Percentiles rank a stretch among this genome's conserved stretches.
These are phyloP conservation scores for Gobio occitaniae DNA, from an alignment of 2,797 vertebrate genomes.

Conservation along the genomic window DNA sequence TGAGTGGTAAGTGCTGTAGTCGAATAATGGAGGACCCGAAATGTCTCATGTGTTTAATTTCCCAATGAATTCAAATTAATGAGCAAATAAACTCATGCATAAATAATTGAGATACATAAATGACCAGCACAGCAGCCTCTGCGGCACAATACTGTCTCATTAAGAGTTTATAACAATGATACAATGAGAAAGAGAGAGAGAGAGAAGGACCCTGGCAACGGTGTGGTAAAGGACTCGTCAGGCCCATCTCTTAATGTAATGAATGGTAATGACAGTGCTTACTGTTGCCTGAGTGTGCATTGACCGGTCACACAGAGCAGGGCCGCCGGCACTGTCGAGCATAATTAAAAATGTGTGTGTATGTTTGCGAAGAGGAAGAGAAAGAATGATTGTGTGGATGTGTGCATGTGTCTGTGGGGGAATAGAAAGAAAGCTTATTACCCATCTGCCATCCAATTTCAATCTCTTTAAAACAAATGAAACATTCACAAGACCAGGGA, in stretches of 20 bases:
- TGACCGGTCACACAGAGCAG: slow-evolving; percentile 46
- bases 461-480: slow-evolving; percentile 69
- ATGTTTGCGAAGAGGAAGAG: slow-evolving; percentile 31
- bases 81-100: slow-evolving; percentile 64
- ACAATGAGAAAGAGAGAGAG: slow-evolving; percentile 26
- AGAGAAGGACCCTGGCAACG: slow-evolving; percentile 49
- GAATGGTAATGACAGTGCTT: slow-evolving; percentile 66
- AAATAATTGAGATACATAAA: slow-evolving; percentile 67
- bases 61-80: slow-evolving; percentile 63
- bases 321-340: slow-evolving; percentile 41
- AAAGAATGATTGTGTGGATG: slow-evolving; percentile 27
- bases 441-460: slow-evolving; percentile 72
- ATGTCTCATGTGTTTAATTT: slow-evolving; percentile 60
- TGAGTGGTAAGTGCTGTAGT: slow-evolving; percentile 40
- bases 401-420: slow-evolving; percentile 41
- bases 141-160: slow-evolving; percentile 58
- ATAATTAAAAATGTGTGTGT: slow-evolving; percentile 64
- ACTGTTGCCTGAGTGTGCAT: slow-evolving; percentile 54
- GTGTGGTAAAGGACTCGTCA: slow-evolving; percentile 53
- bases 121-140: slow-evolving; percentile 44
- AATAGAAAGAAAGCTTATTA: slow-evolving; percentile 57
- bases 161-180: slow-evolving; percentile 52
- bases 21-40: slow-evolving; percentile 50
- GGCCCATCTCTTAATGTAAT: slow-evolving; percentile 49
- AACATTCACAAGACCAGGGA: slow-evolving; percentile 69